Evolutionary conservation across 2,113 vertebrate species (phyloP).

Genomic region (Mungos mungo): DNA sequence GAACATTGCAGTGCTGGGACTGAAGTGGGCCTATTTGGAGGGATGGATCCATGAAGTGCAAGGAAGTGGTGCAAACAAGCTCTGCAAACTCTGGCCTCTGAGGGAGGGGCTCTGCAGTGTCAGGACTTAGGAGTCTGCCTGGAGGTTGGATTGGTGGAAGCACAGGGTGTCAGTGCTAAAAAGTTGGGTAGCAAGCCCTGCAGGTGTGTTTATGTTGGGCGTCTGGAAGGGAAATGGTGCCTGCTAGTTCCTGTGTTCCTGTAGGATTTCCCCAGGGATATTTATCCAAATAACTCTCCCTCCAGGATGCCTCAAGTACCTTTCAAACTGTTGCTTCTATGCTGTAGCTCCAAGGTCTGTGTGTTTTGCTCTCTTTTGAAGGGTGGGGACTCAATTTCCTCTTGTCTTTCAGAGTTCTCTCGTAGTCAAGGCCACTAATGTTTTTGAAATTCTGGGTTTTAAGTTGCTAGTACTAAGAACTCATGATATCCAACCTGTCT

Average conservation of each 20-base stretch:
- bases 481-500: not conserved
- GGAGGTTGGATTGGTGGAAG: not conserved
- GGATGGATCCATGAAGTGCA: not conserved
- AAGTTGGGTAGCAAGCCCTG: not conserved
- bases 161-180: not conserved
- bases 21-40: not conserved
- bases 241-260: not conserved
- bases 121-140: not conserved
- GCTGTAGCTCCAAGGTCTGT: not conserved
- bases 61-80: not conserved
- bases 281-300: not conserved
- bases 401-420: not conserved
- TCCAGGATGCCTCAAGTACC: not conserved
- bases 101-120: not conserved
- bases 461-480: not conserved
- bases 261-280: not conserved
- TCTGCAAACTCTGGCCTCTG: not conserved
- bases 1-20: not conserved
- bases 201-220: not conserved
- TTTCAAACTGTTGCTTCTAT: not conserved
- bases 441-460: not conserved
- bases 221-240: not conserved
- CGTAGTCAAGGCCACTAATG: not conserved
- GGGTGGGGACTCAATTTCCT: not conserved
- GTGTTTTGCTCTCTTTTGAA: not conserved